Evolutionary conservation across 2,888 invertebrate genomes (phyloP).

Genomic region (Agrochola macilenta): DNA sequence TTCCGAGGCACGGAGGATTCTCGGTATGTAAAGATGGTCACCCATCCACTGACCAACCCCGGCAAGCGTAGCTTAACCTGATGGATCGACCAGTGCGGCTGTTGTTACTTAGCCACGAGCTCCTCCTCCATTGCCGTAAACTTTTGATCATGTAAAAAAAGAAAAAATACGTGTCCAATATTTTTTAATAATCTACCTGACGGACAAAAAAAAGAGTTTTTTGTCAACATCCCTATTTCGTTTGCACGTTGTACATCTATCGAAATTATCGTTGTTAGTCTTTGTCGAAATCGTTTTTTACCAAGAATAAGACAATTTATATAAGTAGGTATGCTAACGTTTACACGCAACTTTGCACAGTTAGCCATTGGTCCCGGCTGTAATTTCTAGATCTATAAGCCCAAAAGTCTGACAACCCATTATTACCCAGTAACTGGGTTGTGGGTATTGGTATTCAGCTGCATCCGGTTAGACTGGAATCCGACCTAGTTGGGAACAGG

Average conservation of each 20-base stretch:
- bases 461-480: background rate
- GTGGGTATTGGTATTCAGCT: background rate
- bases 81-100: no score
- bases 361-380: background rate
- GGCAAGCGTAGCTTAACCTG: no score
- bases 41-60: no score
- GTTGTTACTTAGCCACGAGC: no score
- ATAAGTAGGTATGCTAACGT: background rate
- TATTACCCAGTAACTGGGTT: background rate
- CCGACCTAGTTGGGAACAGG: background rate
- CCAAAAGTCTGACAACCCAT: background rate
- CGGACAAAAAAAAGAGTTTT: no score
- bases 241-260: conserved; percentile 6
- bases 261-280: conserved; percentile 8
- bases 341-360: background rate
- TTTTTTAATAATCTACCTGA: no score
- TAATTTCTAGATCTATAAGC: background rate
- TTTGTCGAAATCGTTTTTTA: conserved; percentile 8
- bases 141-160: no score
- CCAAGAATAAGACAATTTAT: background rate
- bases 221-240: background rate
- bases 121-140: no score
- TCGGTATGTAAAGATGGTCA: no score
- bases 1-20: no score
- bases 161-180: no score